A percentile compares a stretch with the other conserved stretches of the same genome.
Conservation (phyloP, 2,113 vertebrate species). For the Lipophrys pholis region DNA sequence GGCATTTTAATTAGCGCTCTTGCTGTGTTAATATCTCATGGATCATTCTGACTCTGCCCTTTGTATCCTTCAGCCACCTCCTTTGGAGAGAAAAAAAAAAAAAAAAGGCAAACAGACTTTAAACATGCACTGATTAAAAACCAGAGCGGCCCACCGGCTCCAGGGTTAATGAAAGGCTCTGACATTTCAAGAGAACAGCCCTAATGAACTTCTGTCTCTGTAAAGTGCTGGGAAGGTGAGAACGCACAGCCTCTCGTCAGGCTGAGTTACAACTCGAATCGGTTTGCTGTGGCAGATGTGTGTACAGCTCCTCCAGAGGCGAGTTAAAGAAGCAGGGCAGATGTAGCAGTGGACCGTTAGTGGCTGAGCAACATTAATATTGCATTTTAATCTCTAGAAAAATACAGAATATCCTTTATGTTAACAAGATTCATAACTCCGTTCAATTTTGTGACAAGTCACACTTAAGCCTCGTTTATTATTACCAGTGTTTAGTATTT, state of each 20-base stretch:
- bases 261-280: conserved; percentile 31
- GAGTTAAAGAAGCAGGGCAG: conserved; percentile 48
- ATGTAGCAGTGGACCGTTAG: not conserved
- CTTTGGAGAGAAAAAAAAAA: conserved; percentile 35
- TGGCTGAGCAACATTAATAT: not conserved
- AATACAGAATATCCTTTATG: too few relatives aligned
- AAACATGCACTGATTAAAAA: conserved; percentile 61
- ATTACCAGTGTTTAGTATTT: too few relatives aligned
- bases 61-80: conserved; percentile 45
- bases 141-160: conserved; percentile 27
- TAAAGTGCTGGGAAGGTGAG: conserved; percentile 34
- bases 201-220: conserved; percentile 47
- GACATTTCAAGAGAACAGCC: conserved; percentile 51
- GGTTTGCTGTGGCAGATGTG: conserved; percentile 24
- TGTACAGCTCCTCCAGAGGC: not conserved
- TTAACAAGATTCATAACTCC: too few relatives aligned
- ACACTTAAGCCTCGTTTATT: too few relatives aligned
- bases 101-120: conserved; percentile 57
- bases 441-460: too few relatives aligned
- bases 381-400: conserved; percentile 4
- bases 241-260: conserved; percentile 19
- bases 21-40: conserved; percentile 49
- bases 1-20: conserved; percentile 65
- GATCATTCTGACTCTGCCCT: conserved; percentile 28
- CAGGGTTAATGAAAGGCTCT: conserved; percentile 51